These are phyloP conservation scores for Pangasius larnaudii DNA, from an alignment of 2,797 vertebrate genomes.

Conservation along the genomic window DNA sequence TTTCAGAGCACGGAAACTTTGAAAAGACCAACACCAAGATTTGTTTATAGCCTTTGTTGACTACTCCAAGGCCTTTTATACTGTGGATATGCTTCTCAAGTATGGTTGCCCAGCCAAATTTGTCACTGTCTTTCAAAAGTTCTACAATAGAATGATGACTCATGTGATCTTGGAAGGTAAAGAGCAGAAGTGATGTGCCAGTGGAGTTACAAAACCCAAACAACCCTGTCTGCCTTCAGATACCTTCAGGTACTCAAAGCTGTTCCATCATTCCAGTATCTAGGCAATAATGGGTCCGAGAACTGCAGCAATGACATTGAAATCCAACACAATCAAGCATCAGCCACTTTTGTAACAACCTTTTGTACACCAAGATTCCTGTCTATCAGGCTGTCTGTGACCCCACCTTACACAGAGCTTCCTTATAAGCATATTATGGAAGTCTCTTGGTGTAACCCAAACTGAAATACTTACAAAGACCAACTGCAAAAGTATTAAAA, in stretches of 20 bases:
- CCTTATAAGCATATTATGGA: background rate
- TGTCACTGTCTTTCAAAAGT: background rate
- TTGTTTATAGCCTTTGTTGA: background rate
- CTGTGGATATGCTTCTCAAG: background rate
- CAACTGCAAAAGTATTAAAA: too few relatives aligned
- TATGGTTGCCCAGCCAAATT: background rate
- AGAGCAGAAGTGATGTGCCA: background rate
- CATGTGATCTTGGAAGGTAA: background rate
- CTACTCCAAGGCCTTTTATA: background rate
- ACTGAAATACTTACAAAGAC: background rate
- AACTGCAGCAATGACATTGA: background rate
- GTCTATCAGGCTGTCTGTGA: background rate
- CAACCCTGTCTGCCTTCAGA: background rate
- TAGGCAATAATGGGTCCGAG: background rate
- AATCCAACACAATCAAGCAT: background rate
- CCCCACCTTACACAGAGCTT: background rate
- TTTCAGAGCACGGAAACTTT: background rate
- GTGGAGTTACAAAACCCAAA: background rate
- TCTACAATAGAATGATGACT: background rate
- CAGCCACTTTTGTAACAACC: background rate
- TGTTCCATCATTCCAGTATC: background rate
- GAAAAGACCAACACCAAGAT: conserved; percentile 5
- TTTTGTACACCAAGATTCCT: background rate
- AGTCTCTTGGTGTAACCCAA: background rate
- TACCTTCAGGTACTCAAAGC: background rate